A percentile compares a stretch with the other conserved stretches of the same genome.
Evolutionary conservation across 2,113 vertebrate species (phyloP).

Genomic region (Corydoras maculifer): DNA sequence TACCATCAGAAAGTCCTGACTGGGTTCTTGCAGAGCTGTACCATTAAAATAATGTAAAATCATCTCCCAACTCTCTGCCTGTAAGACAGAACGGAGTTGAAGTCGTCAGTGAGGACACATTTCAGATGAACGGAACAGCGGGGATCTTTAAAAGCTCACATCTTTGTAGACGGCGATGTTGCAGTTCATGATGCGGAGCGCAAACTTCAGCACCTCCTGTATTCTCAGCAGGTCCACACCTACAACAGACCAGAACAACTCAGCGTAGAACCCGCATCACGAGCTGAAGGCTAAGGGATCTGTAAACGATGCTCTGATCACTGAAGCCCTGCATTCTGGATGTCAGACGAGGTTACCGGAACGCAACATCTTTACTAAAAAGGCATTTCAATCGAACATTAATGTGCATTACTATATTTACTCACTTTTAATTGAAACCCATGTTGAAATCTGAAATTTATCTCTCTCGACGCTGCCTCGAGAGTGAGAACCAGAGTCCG

Average conservation of each 20-base stretch:
- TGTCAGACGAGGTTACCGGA: not conserved
- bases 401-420: not conserved
- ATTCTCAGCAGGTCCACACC: slow-evolving; percentile 36
- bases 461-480: not conserved
- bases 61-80: slow-evolving; percentile 32
- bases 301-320: not conserved
- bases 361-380: no score
- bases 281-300: no score
- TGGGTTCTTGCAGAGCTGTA: slow-evolving; percentile 15
- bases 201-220: slow-evolving; percentile 56
- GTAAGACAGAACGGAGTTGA: not conserved
- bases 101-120: not conserved
- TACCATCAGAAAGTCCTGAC: slow-evolving; percentile 12
- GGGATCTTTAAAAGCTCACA: slow-evolving; percentile 48
- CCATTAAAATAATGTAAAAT: not conserved
- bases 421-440: slow-evolving; percentile 55
- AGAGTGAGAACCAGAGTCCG: not conserved
- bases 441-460: slow-evolving; percentile 24
- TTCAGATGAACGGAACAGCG: not conserved
- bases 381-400: no score
- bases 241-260: slow-evolving; percentile 40
- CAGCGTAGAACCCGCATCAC: not conserved
- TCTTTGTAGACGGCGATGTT: slow-evolving; percentile 45
- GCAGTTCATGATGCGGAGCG: slow-evolving; percentile 48
- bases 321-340: not conserved